Conservation (phyloP, 2,888 invertebrate species). For the Drosophila mimica region DNA sequence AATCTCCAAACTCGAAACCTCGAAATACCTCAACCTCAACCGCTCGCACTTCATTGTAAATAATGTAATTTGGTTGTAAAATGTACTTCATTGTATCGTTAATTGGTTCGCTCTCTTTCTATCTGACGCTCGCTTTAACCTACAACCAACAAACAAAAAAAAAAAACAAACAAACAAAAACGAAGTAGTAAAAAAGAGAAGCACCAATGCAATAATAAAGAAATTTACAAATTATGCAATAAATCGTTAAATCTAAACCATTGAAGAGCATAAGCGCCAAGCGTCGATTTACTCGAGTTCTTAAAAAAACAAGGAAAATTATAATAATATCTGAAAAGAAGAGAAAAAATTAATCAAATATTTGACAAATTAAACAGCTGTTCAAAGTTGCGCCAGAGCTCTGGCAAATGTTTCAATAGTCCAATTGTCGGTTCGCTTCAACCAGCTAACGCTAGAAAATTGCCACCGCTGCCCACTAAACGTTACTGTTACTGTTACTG, state of each 20-base stretch:
- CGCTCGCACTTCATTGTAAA: constrained; percentile 71
- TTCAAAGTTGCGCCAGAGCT: constrained; percentile 8
- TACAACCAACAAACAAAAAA: constrained; percentile 3
- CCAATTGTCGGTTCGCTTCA: constrained; percentile 50
- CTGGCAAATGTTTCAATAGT: constrained; percentile 8
- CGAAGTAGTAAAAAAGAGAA: neutral
- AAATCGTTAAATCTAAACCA: constrained; percentile 45
- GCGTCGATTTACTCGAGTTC: constrained; percentile 72
- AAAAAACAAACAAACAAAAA: neutral
- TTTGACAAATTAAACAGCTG: constrained; percentile 4
- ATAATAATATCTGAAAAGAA: constrained; percentile 6
- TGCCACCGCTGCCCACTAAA: constrained; percentile 71
- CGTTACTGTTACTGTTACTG: constrained; percentile 57
- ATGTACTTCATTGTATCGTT: constrained; percentile 43
- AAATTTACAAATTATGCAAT: constrained; percentile 4
- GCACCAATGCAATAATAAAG: constrained; percentile 15
- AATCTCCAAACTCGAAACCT: constrained; percentile 9
- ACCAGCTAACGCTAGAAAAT: constrained; percentile 64
- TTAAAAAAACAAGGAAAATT: constrained; percentile 12
- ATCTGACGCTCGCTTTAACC: constrained; percentile 41
- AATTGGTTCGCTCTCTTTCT: constrained; percentile 51
- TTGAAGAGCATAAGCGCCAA: constrained; percentile 76
- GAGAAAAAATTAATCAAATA: neutral
- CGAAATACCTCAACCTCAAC: constrained; percentile 17
- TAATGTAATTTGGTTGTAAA: constrained; percentile 54